These are phyloP conservation scores for Siphamia tubifer DNA, from an alignment of 2,113 vertebrate genomes.

Conservation along the genomic window DNA sequence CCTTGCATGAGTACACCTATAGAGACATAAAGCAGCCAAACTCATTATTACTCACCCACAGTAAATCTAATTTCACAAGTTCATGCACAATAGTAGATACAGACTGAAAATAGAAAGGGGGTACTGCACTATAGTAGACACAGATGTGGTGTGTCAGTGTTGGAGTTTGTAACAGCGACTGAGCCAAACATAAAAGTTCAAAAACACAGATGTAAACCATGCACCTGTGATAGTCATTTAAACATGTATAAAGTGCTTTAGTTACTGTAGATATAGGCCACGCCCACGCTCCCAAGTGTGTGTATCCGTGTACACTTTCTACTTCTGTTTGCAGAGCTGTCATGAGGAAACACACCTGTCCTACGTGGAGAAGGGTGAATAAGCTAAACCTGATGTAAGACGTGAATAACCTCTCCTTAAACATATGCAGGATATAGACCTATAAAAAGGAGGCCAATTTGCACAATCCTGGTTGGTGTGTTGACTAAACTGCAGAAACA, in stretches of 20 bases:
- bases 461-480: neutral
- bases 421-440: slow-evolving; percentile 16
- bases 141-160: neutral
- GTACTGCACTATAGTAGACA: no score
- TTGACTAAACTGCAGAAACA: neutral
- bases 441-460: slow-evolving; percentile 7
- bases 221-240: slow-evolving; percentile 41
- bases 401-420: neutral
- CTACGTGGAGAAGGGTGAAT: slow-evolving; percentile 20
- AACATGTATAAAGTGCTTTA: slow-evolving; percentile 29
- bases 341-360: slow-evolving; percentile 49
- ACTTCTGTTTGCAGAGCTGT: slow-evolving; percentile 53
- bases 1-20: neutral
- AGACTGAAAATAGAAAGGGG: no score
- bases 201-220: slow-evolving; percentile 6
- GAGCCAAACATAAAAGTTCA: neutral
- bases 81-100: neutral
- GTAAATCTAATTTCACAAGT: neutral
- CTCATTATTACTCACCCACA: neutral
- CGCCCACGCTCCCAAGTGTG: slow-evolving; percentile 14
- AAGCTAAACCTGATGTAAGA: slow-evolving; percentile 18
- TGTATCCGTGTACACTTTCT: neutral
- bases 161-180: no score
- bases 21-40: neutral
- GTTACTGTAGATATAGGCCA: neutral